These are phyloP conservation scores for Schizothorax lantsangensis DNA, from an alignment of 2,797 vertebrate genomes.

Conservation along the genomic window DNA sequence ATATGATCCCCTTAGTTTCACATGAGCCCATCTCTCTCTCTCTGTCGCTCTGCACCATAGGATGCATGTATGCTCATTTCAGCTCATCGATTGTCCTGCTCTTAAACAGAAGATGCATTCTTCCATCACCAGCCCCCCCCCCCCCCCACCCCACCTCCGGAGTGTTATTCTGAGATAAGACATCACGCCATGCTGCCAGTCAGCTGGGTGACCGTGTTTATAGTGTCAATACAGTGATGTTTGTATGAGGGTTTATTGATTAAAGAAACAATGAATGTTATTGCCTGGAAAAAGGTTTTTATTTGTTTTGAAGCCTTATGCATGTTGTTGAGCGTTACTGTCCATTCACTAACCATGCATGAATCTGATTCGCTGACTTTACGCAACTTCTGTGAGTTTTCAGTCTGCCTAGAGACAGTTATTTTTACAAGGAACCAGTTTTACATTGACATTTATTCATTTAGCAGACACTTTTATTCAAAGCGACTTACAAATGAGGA, in stretches of 20 bases:
- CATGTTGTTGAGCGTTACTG: background rate
- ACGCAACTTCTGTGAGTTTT: background rate
- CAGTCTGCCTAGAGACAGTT: background rate
- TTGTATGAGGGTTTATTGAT: conserved; percentile 10
- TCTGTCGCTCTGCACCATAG: conserved; percentile 53
- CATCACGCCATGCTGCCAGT: conserved; percentile 1
- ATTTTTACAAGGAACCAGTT: background rate
- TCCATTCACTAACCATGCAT: background rate
- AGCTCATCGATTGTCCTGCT: conserved; percentile 72
- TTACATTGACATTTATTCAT: background rate
- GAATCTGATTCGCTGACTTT: background rate
- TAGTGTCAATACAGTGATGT: background rate
- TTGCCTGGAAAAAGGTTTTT: background rate
- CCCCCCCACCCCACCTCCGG: conserved; percentile 46
- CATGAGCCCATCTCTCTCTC: background rate
- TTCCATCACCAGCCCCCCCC: conserved; percentile 29
- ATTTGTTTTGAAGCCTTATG: background rate
- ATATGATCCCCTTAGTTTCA: background rate
- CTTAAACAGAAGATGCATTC: conserved; percentile 74
- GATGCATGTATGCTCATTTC: conserved; percentile 70
- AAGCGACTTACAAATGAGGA: too few relatives aligned
- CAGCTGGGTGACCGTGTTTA: background rate
- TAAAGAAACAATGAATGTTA: background rate
- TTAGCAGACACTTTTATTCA: too few relatives aligned
- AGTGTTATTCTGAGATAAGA: background rate